Evolutionary conservation across 1,140 invertebrate species (phyloP).

Genomic region (Cyclargus thomasi): DNA sequence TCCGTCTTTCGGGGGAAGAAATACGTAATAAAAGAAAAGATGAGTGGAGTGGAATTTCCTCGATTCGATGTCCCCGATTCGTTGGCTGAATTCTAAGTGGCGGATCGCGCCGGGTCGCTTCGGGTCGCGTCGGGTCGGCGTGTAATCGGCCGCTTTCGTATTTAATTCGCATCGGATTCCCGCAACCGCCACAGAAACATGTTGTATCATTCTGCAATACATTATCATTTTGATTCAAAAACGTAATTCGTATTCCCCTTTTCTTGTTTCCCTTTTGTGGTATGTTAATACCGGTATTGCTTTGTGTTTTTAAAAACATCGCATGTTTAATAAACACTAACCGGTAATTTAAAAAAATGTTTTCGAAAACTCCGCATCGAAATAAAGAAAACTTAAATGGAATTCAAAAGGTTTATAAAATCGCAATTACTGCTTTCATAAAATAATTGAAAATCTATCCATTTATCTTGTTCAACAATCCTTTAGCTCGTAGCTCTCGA

Average conservation of each 20-base stretch:
- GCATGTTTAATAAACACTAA: too few species aligned
- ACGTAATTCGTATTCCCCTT: neutral
- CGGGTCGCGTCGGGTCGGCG: conserved; percentile 31
- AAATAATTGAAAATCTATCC: neutral
- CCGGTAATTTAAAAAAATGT: too few species aligned
- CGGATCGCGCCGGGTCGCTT: conserved; percentile 29
- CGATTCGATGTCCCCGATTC: conserved; percentile 68
- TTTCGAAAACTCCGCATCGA: too few species aligned
- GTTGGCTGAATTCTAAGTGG: conserved; percentile 68
- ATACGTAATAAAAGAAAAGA: conserved; percentile 66
- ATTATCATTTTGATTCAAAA: conserved; percentile 15
- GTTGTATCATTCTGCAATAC: conserved; percentile 28
- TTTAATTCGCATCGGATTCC: conserved; percentile 52
- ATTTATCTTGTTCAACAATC: neutral
- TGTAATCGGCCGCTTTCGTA: conserved; percentile 57
- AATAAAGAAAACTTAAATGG: too few species aligned
- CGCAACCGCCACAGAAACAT: neutral
- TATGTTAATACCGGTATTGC: neutral
- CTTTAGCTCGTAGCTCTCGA: neutral
- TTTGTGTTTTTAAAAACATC: too few species aligned
- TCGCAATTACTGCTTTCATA: neutral
- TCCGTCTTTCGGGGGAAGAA: conserved; percentile 50
- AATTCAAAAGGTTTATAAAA: too few species aligned
- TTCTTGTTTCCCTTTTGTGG: neutral
- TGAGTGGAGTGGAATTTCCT: conserved; percentile 66